Conservation (phyloP, 2,888 invertebrate species). For the Calameuta filiformis region DNA sequence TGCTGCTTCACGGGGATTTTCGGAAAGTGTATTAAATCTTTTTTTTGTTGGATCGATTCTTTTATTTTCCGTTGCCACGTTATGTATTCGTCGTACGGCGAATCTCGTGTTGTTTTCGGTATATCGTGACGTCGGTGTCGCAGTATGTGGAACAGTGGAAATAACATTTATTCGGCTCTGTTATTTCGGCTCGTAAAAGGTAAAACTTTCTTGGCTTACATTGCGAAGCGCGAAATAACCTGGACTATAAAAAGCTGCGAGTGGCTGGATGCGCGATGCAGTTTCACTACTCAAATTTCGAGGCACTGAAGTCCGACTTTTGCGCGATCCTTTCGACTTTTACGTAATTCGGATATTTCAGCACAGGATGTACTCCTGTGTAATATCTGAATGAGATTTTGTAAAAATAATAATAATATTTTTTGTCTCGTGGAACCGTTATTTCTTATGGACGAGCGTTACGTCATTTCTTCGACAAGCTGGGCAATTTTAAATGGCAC, state of each 20-base stretch:
- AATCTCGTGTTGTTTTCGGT: background rate
- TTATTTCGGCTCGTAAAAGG: background rate
- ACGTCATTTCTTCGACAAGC: no score
- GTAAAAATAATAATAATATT: background rate
- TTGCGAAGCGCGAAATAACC: background rate
- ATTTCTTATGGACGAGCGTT: no score
- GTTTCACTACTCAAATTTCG: background rate
- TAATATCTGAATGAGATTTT: no score
- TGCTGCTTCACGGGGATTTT: no score
- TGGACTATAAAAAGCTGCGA: background rate
- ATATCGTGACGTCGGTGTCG: background rate
- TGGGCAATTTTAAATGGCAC: no score
- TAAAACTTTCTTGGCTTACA: background rate
- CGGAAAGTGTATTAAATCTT: no score
- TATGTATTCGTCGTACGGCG: background rate
- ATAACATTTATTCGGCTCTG: background rate
- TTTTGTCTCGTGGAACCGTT: background rate
- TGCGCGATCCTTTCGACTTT: background rate
- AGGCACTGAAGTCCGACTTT: background rate
- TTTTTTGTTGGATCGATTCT: no score
- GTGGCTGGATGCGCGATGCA: background rate
- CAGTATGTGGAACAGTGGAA: background rate
- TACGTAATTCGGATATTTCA: background rate
- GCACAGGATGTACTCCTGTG: background rate
- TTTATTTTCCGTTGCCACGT: rapidly evolving